A percentile compares a stretch with the other conserved stretches of the same genome.
These are phyloP conservation scores for Latrodectus geometricus DNA, from an alignment of 1,140 invertebrate species.

Conservation along the genomic window DNA sequence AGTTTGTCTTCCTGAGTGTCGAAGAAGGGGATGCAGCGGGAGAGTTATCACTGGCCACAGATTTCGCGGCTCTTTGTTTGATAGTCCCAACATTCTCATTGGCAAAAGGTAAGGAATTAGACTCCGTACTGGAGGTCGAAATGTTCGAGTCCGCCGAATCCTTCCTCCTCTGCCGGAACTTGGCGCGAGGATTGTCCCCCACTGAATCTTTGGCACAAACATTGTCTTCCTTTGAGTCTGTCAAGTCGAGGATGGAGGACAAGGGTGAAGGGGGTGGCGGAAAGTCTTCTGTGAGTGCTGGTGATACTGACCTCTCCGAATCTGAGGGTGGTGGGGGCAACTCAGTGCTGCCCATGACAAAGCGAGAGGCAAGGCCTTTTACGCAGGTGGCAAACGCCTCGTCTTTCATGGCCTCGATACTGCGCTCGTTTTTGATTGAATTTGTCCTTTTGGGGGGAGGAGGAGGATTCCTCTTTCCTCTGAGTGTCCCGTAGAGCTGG, in stretches of 20 bases:
- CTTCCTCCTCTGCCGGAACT: slow-evolving; percentile 51
- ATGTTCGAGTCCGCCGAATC: slow-evolving; percentile 78
- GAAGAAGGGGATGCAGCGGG: slow-evolving; percentile 59
- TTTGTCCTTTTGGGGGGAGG: slow-evolving; percentile 83
- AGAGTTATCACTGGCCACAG: slow-evolving; percentile 59
- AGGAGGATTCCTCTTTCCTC: slow-evolving; percentile 77
- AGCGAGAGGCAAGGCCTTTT: slow-evolving; percentile 70
- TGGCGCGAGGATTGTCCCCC: slow-evolving; percentile 23
- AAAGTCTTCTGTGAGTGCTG: slow-evolving; percentile 69
- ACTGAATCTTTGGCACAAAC: slow-evolving; percentile 62
- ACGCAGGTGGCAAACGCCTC: slow-evolving; percentile 71
- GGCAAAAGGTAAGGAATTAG: slow-evolving; percentile 96
- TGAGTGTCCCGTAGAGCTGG: slow-evolving; percentile 64
- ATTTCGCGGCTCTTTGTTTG: slow-evolving; percentile 80
- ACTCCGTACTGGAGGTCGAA: slow-evolving; percentile 85
- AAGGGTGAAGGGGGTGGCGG: slow-evolving; percentile 71
- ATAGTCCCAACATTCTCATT: slow-evolving; percentile 99
- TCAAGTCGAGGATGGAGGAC: slow-evolving; percentile 63
- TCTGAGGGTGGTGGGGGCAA: slow-evolving; percentile 63
- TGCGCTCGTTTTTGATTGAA: slow-evolving; percentile 68
- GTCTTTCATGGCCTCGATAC: slow-evolving; percentile 64
- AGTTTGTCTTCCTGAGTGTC: slow-evolving; percentile 47
- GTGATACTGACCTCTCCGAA: slow-evolving; percentile 63
- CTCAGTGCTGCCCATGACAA: slow-evolving; percentile 65
- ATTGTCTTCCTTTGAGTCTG: slow-evolving; percentile 50